phyloP scores from a whole-genome alignment of 2,888 invertebrate genomes.

The Synanthedon vespiformis region DNA sequence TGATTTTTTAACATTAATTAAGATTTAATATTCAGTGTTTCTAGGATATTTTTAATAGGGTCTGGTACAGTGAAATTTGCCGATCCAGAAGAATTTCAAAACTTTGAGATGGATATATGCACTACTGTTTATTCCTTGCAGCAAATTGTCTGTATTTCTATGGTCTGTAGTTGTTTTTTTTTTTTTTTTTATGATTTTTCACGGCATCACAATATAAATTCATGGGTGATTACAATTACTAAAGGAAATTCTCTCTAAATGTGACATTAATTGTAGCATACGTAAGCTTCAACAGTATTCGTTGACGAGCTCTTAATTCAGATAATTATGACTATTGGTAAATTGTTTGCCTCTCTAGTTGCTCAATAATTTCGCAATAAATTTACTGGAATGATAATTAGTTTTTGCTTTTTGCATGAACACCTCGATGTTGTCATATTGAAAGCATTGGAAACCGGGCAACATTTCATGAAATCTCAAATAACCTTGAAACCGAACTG shows the following conservation, averaged over 20 bases:
- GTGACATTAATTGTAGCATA: background rate
- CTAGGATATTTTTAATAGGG: no score
- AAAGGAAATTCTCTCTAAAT: background rate
- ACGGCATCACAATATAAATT: no score
- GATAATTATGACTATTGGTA: background rate
- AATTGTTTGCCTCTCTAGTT: background rate
- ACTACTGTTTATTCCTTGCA: no score
- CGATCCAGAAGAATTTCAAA: no score
- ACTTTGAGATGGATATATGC: no score
- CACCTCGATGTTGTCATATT: background rate
- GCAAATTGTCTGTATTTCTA: no score
- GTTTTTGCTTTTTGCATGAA: background rate
- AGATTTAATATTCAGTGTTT: no score
- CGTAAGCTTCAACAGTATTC: background rate
- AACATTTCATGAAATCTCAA: conserved; percentile 1
- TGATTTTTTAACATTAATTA: no score
- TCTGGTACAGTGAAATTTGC: no score
- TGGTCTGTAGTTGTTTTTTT: no score
- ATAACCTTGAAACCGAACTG: conserved; percentile 4
- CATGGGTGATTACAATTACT: no score
- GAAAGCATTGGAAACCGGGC: background rate
- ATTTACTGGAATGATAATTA: background rate
- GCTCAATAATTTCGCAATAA: background rate
- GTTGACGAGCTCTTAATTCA: background rate
- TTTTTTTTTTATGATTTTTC: no score